Evolutionary conservation across 2,113 vertebrate species (phyloP), one percentile per base, ranked within the genome.

Genomic region (Tyto alba): DNA sequence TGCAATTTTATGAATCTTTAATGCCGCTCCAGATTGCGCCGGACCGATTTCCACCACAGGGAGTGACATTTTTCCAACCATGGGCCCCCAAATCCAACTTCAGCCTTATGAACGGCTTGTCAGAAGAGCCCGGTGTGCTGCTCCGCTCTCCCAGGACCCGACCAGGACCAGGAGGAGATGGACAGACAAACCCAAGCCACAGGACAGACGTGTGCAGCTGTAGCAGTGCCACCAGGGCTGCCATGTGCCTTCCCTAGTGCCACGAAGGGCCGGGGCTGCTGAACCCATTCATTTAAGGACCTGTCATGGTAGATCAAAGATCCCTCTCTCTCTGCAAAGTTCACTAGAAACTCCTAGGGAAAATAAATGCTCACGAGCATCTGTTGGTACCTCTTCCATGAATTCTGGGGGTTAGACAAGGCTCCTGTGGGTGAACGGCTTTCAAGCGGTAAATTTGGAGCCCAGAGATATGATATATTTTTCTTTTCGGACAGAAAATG

Each of bases 21-120:
- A 27, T 0, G 0, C 18, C 14, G 26, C 52, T 71, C 26, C 60
- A n/a, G 36, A 57, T 17, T 16, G 25, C 1, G 1, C 30, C 56
- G 62, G 56, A 25, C n/a, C 19, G 38, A 40, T 75, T 85, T 75
- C 40, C 40, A 64, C 38, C 78, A 45, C 17, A 1, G 57, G 32
- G 38, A 69, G 10, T 11, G 56, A 50, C 1, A 0, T 32, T 91
- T 62, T 56, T 34, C 30, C 20, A 9, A 48, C 80, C 27, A 9
- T 0, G 0, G 66, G 57, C 47, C 36, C 53, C 1, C 1, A 72
- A 71, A 82, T 36, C 48, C 40, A 19, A 19, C 23, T 8, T 48
- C 53, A 56, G 23, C 14, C 36, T 53, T n/a, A 8, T 41, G 22
- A 69, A n/a, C 7, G 13, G 10, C 16, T 63, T 30, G 13, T 22